Conservation (phyloP, 2,888 invertebrate species). For the Ramazzottius varieornatus region DNA sequence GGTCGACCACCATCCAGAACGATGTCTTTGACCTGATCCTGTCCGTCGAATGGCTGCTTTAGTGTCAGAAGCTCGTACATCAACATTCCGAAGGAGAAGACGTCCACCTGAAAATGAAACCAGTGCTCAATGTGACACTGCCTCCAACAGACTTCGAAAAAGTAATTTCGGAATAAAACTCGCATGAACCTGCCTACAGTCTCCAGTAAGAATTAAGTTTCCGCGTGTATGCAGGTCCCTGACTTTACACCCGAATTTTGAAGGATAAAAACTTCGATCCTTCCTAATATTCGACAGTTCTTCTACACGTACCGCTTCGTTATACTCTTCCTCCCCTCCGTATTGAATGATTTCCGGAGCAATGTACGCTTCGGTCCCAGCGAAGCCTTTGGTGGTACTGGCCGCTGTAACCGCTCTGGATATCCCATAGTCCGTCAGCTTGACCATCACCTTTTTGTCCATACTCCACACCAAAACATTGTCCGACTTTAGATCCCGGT, state of each 20-base stretch:
- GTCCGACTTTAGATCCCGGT: conserved; percentile 69
- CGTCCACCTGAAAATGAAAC: conserved; percentile 47
- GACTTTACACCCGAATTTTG: too few species aligned
- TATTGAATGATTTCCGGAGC: conserved; percentile 94
- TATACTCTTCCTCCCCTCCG: conserved; percentile 94
- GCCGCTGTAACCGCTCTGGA: conserved; percentile 53
- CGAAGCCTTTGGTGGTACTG: conserved; percentile 81
- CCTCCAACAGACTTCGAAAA: conserved; percentile 2
- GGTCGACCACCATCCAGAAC: conserved; percentile 82
- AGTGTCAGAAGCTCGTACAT: conserved; percentile 77
- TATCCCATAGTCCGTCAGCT: conserved; percentile 88
- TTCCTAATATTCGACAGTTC: too few species aligned
- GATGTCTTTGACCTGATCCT: conserved; percentile 85
- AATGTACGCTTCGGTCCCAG: conserved; percentile 96
- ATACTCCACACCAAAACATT: conserved; percentile 95
- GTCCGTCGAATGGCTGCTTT: conserved; percentile 77
- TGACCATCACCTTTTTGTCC: conserved; percentile 30
- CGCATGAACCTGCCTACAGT: background rate
- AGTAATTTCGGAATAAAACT: background rate
- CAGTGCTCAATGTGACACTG: conserved; percentile 5
- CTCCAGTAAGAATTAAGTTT: too few species aligned
- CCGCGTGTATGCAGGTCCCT: too few species aligned
- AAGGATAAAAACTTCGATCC: too few species aligned
- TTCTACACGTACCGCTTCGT: conserved; percentile 45
- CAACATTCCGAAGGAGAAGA: conserved; percentile 96